A percentile compares a stretch with the other conserved stretches of the same genome.
phyloP scores from a whole-genome alignment of 2,888 invertebrate genomes.

The Lepeophtheirus nordmannii region DNA sequence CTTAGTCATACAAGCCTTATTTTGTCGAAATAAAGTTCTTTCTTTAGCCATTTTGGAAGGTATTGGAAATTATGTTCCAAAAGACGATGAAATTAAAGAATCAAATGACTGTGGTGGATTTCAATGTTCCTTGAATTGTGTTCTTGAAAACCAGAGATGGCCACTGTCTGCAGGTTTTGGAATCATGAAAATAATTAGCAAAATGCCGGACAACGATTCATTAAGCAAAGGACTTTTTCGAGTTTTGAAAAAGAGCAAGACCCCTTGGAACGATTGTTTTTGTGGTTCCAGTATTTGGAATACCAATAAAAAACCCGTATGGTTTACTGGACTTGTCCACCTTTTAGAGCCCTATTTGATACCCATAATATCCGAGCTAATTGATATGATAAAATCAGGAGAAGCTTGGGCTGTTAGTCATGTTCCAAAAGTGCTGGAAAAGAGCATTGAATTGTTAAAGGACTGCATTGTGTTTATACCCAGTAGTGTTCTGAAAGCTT shows the following conservation, averaged over 20 bases:
- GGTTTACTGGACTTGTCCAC: conserved; percentile 7
- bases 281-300: conserved; percentile 16
- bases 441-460: background rate
- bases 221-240: background rate
- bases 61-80: background rate
- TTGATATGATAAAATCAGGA: conserved; percentile 1
- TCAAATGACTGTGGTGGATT: background rate
- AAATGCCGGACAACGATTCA: background rate
- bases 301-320: conserved; percentile 6
- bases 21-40: background rate
- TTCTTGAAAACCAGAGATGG: background rate
- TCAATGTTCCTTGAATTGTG: background rate
- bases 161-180: background rate
- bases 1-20: background rate
- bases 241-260: background rate
- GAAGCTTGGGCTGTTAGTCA: background rate
- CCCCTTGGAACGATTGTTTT: background rate
- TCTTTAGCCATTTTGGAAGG: background rate
- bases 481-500: background rate
- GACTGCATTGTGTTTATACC: conserved; percentile 16
- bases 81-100: background rate
- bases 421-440: background rate
- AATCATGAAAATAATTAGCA: background rate
- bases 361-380: background rate
- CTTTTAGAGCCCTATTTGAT: conserved; percentile 11